These are phyloP conservation scores for Hemitrygon akajei DNA, from an alignment of 2,797 vertebrate genomes.

Conservation along the genomic window DNA sequence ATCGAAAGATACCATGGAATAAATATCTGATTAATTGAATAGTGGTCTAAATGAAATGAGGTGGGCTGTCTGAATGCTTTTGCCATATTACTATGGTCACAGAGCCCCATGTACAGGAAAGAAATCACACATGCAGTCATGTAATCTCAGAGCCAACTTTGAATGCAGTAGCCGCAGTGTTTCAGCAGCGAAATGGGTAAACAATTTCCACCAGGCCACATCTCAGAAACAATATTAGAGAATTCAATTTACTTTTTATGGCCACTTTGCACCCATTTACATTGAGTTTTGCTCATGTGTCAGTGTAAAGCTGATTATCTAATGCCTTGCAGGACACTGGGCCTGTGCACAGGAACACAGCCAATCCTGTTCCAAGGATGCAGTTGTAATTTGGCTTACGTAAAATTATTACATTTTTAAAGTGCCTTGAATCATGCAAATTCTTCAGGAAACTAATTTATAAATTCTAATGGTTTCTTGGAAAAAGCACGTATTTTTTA, in stretches of 20 bases:
- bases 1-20: neutral
- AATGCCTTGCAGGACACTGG: neutral
- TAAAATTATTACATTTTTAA: neutral
- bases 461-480: neutral
- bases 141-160: neutral
- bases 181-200: neutral
- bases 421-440: neutral
- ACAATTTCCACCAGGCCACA: neutral
- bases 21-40: neutral
- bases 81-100: neutral
- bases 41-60: neutral
- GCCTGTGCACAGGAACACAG: neutral
- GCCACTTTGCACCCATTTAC: neutral
- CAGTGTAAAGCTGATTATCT: neutral
- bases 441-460: neutral
- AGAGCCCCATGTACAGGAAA: neutral
- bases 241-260: neutral
- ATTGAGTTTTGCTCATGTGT: neutral
- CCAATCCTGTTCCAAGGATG: neutral
- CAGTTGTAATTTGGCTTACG: neutral
- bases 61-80: neutral
- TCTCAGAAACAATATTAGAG: neutral
- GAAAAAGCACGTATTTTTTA: neutral
- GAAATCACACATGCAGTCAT: neutral
- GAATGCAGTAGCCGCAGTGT: neutral